Base-by-base conservation (phyloP, 2,113 vertebrate species). In the Thymallus thymallus region DNA sequence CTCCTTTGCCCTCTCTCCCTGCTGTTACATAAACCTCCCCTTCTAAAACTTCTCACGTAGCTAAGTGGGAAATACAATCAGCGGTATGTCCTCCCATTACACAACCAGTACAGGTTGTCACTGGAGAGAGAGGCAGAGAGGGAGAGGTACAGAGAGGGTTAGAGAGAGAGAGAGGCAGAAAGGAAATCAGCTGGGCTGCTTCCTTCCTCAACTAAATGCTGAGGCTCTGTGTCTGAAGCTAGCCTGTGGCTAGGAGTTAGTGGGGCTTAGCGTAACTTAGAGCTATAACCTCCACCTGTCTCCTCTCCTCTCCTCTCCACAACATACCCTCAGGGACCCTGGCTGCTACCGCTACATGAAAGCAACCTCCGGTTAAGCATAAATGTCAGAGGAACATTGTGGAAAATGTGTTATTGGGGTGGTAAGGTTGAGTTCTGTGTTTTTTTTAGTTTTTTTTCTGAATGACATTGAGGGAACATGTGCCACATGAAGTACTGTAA, bases 131-230 rank as follows among this genome's bases (percentile, higher is more conserved):
- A 26, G 2, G 26, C 26, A 26, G 26, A 13, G 16, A 18, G 48
- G 3, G 16, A 51, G 45, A 13, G 45, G n/a, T n/a, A n/a, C n/a
- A 13, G 45, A 9, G 45, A 13, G 46, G 9, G 7, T n/a, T n/a
- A 41, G 35, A 7, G 7, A 9, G 7, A 2, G 35, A 41, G 35
- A 2, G 5, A 32, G 30, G 1, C 5, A 32, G 30, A 32, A 41
- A 41, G 35, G 35, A 41, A 2, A 18, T 61, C 20, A 18, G 30
- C 64, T 35, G 26, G 29, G 64, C 30, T 61, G 76, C 62, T 45
- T 71, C 68, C 67, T 68, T 78, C 75, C 65, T 75, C 69, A 48
- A 6, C 71, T 74, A 87, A 80, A 88, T 69, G 69, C 79, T 18
- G 0, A 29, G 79, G 79, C 78, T 86, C 70, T 80, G 55, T 14